Percentiles rank a stretch among this genome's conserved stretches.
phyloP scores from a whole-genome alignment of 2,888 invertebrate species.

The Brachylomia viminalis region DNA sequence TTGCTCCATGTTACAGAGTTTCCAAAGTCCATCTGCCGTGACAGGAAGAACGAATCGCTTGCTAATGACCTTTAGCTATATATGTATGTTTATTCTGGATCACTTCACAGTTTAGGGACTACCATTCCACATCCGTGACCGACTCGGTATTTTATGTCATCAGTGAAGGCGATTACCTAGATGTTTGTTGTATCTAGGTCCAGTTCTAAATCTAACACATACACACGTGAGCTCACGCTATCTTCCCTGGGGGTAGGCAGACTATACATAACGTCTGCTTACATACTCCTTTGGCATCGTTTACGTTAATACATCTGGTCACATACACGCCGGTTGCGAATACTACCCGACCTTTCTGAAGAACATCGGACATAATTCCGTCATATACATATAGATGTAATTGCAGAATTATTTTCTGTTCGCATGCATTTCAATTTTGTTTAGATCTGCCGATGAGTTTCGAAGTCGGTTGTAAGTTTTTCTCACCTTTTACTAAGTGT shows the following conservation, averaged over 20 bases:
- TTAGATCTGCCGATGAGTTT: no score
- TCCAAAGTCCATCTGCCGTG: conserved; percentile 3
- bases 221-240: no score
- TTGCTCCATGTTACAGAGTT: neutral
- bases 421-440: no score
- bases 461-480: no score
- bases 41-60: neutral
- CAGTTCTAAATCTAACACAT: neutral
- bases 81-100: neutral
- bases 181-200: neutral
- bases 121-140: conserved; percentile 5
- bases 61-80: conserved; percentile 27
- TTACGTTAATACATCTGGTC: neutral
- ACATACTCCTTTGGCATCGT: no score
- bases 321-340: no score
- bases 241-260: neutral
- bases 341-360: neutral
- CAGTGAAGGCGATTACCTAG: neutral
- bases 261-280: neutral
- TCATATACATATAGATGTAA: no score
- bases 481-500: no score
- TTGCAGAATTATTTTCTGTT: no score
- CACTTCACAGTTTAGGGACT: neutral
- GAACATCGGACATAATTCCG: no score
- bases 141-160: neutral